Conservation (phyloP, 2,888 invertebrate genomes). For the Lepidonotus clava region DNA sequence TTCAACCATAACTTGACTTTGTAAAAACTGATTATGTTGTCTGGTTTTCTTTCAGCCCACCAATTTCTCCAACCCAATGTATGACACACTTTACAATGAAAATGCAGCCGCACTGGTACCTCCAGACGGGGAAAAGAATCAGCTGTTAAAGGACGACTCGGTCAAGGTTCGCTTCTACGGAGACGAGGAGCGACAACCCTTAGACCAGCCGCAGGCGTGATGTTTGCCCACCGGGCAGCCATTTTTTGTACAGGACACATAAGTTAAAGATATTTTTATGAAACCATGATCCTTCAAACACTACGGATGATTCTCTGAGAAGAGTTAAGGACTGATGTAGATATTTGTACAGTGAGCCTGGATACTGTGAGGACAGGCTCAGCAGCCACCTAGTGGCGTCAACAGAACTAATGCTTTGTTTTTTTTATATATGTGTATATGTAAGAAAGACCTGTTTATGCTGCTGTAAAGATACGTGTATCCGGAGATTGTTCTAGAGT, state of each 20-base stretch:
- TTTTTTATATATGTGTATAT: background rate
- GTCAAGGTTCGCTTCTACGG: slow-evolving; percentile 22
- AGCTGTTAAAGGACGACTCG: slow-evolving; percentile 51
- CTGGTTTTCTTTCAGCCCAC: slow-evolving; percentile 81
- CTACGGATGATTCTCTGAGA: background rate
- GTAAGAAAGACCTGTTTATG: too few relatives aligned
- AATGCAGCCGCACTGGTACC: slow-evolving; percentile 23
- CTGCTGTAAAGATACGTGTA: too few relatives aligned
- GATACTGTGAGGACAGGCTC: background rate
- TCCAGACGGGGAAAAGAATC: slow-evolving; percentile 56
- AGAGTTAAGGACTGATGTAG: background rate
- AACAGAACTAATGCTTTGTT: background rate
- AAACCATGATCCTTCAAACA: background rate
- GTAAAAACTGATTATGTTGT: background rate
- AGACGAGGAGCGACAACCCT: slow-evolving; percentile 50
- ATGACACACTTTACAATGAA: slow-evolving; percentile 87
- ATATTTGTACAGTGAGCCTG: slow-evolving; percentile 20
- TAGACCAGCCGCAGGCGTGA: slow-evolving; percentile 34
- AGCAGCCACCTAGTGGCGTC: background rate
- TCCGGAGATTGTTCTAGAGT: too few relatives aligned
- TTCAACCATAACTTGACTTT: background rate
- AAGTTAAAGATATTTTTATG: slow-evolving; percentile 30
- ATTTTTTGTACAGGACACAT: slow-evolving; percentile 37
- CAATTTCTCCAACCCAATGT: slow-evolving; percentile 99
- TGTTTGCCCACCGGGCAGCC: background rate